Conservation (phyloP, 64 coral and sea anemone species). For the Pocillopora verrucosa region DNA sequence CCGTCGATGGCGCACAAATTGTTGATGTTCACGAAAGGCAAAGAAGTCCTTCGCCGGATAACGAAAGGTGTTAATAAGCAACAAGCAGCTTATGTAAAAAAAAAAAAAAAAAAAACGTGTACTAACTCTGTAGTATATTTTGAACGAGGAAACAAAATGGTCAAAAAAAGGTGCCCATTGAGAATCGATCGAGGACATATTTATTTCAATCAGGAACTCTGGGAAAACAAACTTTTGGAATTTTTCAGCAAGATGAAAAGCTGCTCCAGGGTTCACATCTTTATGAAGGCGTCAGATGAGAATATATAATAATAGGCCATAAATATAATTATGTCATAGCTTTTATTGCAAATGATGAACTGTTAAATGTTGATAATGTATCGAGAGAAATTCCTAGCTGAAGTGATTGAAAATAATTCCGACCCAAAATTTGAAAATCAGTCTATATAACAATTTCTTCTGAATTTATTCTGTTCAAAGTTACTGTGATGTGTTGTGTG, state of each 20-base stretch:
- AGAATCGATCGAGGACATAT: neutral
- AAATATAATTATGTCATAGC: constrained; percentile 35
- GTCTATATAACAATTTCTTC: neutral
- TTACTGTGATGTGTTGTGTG: neutral
- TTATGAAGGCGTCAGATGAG: neutral
- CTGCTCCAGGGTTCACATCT: neutral
- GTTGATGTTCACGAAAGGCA: neutral
- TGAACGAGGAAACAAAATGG: neutral
- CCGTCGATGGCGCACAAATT: neutral
- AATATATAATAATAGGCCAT: constrained; percentile 36
- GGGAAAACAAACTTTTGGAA: too few species aligned
- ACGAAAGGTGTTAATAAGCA: constrained; percentile 7
- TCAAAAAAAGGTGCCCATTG: neutral
- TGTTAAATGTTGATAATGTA: neutral
- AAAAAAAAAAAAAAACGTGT: neutral
- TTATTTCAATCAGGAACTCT: neutral
- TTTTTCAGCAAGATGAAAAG: neutral
- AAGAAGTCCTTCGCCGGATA: neutral
- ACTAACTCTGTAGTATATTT: neutral
- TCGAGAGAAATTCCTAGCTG: neutral
- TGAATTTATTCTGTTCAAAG: neutral
- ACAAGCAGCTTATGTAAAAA: neutral
- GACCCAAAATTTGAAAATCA: neutral
- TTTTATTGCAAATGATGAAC: constrained; percentile 48
- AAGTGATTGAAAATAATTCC: neutral